Conservation (phyloP, 2,113 vertebrate genomes). For the Chloropsis cyanopogon region DNA sequence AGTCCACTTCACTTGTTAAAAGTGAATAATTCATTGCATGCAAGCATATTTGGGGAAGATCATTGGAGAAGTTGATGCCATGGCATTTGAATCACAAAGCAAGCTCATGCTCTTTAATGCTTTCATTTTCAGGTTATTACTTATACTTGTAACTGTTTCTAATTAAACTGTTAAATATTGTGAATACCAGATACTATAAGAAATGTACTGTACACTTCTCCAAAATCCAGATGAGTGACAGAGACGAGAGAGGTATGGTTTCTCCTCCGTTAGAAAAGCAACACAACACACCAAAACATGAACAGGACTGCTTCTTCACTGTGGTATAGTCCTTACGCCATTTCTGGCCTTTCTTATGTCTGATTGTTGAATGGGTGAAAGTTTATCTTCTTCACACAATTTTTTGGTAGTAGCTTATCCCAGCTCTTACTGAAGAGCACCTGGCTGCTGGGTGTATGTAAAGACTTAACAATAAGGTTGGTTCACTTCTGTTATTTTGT, state of each 20-base stretch:
- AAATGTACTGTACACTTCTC: not conserved
- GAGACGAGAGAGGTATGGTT: rapidly evolving
- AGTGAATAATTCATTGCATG: not conserved
- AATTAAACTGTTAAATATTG: not conserved
- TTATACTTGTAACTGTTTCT: not conserved
- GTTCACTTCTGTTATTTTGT: not conserved
- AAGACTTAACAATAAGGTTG: not conserved
- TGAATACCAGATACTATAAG: not conserved
- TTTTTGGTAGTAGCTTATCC: not conserved
- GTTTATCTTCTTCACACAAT: not conserved
- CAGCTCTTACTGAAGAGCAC: not conserved
- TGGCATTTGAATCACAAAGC: not conserved
- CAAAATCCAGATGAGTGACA: not conserved
- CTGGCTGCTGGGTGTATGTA: not conserved
- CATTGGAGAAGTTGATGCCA: not conserved
- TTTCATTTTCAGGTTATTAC: not conserved
- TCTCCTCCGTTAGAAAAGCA: not conserved
- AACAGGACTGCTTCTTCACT: not conserved
- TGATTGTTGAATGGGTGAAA: not conserved
- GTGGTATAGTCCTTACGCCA: not conserved
- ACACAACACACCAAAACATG: not conserved
- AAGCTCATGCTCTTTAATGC: not conserved
- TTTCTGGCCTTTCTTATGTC: not conserved
- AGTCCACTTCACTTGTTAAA: not conserved
- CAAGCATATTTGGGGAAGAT: not conserved